These are phyloP conservation scores for Mionectes olivaceus DNA, from an alignment of 2,797 vertebrate species.

Conservation along the genomic window DNA sequence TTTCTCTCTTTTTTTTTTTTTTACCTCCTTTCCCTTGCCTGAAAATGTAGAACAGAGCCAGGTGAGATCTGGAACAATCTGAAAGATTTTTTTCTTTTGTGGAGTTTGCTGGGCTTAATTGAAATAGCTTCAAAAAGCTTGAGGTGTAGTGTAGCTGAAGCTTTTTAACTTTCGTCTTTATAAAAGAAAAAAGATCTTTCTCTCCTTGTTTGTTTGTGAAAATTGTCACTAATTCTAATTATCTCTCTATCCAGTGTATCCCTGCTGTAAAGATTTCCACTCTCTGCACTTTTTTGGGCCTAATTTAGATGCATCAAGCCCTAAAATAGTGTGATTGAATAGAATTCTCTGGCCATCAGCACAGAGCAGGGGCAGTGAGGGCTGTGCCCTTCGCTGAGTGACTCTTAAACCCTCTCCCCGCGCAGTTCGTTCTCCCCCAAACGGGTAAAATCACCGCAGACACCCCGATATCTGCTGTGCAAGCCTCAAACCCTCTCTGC, in stretches of 20 bases:
- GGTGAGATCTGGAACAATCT: constrained; percentile 63
- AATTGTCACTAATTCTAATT: constrained; percentile 21
- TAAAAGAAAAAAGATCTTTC: constrained; percentile 28
- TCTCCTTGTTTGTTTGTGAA: neutral
- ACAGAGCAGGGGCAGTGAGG: neutral
- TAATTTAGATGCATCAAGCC: neutral
- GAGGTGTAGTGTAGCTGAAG: neutral
- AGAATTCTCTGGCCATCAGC: neutral
- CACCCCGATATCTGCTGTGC: neutral
- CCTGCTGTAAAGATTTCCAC: neutral
- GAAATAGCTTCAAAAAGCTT: constrained; percentile 48
- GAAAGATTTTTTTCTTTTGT: constrained; percentile 28
- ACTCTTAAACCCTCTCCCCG: neutral
- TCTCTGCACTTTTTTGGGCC: neutral
- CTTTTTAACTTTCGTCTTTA: constrained; percentile 28
- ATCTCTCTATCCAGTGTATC: neutral
- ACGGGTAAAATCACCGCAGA: constrained; percentile 4
- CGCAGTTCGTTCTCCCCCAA: neutral
- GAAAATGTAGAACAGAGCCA: constrained; percentile 53
- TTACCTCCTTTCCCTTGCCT: neutral
- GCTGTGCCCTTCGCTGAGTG: neutral
- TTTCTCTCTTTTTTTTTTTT: neutral
- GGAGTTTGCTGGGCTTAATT: constrained; percentile 53
- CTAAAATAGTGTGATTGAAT: neutral
- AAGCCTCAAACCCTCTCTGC: constrained; percentile 32